These are phyloP conservation scores for Cossypha caffra DNA, from an alignment of 2,797 vertebrate species.

Conservation along the genomic window DNA sequence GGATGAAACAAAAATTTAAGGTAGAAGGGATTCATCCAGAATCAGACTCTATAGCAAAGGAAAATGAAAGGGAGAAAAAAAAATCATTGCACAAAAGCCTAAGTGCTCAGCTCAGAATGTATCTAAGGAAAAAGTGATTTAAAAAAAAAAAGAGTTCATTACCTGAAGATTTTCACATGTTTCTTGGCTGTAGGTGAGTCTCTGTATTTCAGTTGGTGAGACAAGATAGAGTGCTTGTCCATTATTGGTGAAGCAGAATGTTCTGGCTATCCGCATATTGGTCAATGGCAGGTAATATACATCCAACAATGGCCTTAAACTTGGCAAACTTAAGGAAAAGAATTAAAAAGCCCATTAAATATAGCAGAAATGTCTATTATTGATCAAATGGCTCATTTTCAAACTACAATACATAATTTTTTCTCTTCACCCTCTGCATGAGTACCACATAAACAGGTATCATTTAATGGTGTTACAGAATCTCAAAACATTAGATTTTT, in stretches of 20 bases:
- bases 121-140: not conserved
- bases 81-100: not conserved
- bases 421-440: not conserved
- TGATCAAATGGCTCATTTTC: not conserved
- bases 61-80: not conserved
- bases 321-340: constrained; percentile 87
- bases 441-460: not conserved
- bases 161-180: constrained; percentile 98
- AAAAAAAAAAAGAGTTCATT: not conserved
- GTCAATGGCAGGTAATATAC: constrained; percentile 98
- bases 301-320: constrained; percentile 94
- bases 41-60: not conserved
- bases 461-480: not conserved
- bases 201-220: constrained; percentile 97
- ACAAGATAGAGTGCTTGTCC: constrained; percentile 97
- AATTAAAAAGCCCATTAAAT: constrained; percentile 33
- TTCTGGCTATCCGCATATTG: constrained; percentile 99
- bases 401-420: not conserved
- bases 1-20: not conserved
- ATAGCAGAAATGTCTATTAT: not conserved
- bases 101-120: not conserved
- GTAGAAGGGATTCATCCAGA: not conserved
- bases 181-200: constrained; percentile 97
- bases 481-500: not conserved
- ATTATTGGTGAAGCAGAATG: constrained; percentile 97